Base-by-base conservation (phyloP, 2,113 vertebrate genomes). In the Ammodytes dubius region DNA sequence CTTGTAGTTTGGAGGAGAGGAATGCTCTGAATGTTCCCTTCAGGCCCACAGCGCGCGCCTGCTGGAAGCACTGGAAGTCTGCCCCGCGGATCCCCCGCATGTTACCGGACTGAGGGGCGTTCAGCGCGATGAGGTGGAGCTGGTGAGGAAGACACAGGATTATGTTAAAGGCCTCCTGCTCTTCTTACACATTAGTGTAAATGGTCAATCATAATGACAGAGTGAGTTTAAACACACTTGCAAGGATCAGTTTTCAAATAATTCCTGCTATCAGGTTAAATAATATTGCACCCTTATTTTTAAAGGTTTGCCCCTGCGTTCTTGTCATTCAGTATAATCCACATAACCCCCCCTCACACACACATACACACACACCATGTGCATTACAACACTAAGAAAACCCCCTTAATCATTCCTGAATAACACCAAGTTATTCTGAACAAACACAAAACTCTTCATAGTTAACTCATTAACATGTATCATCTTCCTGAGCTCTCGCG, bases 21-120 rank as follows among this genome's bases (percentile, higher is more conserved):
- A 99, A 99, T n/a, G 97, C 98, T 0, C 98, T 95, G 95, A 97
- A 99, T 8, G 98, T 99, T 46, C 98, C 98, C 0, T 94, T 90
- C 79, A 99, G 92, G 6, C 98, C 97, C 0, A 96, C 92, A 0
- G 96, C 96, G 0, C 97, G 95, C 1, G 98, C 98, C 91, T 99
- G 98, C 93, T 99, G 97, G 93, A 99, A 99, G 90, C 98, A 99
- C 93, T 97, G 96, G 95, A 98, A 98, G 78, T 99, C 98, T 0
- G 97, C 97, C 0, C 98, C 98, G 0, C 98, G 96, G 82, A 99
- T 99, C 57, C 98, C 98, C 0, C 95, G 96, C 96, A 99, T 97
- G 92, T 97, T 95, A 0, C 98, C 98, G 0, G 90, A 94, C 64
- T 97, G 95, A 0, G 98, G 98, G n/a, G 93, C 35, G 15, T 99